These are phyloP conservation scores for Acanthurus tractus DNA, from an alignment of 2,797 vertebrate genomes.

Conservation along the genomic window DNA sequence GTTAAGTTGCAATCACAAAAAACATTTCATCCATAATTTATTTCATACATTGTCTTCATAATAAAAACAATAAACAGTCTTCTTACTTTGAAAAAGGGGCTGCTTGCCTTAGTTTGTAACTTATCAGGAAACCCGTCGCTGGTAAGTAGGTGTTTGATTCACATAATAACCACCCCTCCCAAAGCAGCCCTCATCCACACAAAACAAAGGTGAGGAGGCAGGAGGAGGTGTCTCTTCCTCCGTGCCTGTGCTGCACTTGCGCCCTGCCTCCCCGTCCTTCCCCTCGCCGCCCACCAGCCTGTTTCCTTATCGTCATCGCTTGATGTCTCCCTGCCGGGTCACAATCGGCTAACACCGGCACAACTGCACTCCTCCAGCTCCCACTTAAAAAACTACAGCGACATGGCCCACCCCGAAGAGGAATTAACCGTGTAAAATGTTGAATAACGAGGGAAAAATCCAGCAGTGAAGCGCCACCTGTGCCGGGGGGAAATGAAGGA, in stretches of 20 bases:
- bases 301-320: conserved; percentile 59
- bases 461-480: conserved; percentile 21
- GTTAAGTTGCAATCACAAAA: no score
- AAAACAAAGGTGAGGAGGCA: conserved; percentile 9
- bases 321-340: conserved; percentile 19
- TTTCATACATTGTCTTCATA: no score
- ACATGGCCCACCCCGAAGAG: neutral
- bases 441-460: neutral
- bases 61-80: no score
- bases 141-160: no score
- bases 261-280: conserved; percentile 28
- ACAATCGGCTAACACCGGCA: neutral
- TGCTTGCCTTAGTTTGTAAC: no score
- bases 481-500: conserved; percentile 76
- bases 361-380: neutral
- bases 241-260: conserved; percentile 50
- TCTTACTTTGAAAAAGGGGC: no score
- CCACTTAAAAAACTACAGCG: neutral
- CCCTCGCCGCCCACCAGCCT: conserved; percentile 42
- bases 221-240: conserved; percentile 12
- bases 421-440: conserved; percentile 26
- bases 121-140: no score
- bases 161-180: neutral
- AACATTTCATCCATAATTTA: no score
- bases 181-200: neutral